Evolutionary conservation across 23 tunicate genomes (phyloP), one percentile per base, ranked within the genome.

Genomic region (Pegea sp.): DNA sequence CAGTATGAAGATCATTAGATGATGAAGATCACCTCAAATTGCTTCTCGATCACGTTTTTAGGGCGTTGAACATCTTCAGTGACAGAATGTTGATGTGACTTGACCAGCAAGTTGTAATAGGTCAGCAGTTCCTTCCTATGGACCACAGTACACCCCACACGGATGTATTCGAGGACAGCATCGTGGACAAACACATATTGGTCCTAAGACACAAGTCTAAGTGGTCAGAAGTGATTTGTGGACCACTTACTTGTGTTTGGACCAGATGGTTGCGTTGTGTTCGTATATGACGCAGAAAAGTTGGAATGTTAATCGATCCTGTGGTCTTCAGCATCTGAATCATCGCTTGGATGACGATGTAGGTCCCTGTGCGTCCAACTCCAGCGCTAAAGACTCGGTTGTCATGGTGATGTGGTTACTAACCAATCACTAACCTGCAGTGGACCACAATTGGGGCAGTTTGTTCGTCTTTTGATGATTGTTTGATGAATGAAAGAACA

Each of bases 311-410:
- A 5, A 81, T 59, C n/a, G 52, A 46, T 8, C 70, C 70, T 22
- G 81, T 72, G 6, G 68, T 59, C 53, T 78, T 57, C 21, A 78
- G 48, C 93, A 81, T 81, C 44, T 72, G 69, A 48, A 81, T 81
- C 93, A 81, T 81, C 54, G 76, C 67, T 56, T 81, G 80, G 29
- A 81, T 65, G 29, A 72, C 78, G 29, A 81, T 81, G 54, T 81
- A 81, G 4, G 93, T 67, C 8, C 93, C 93, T 24, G 75, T 66
- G 16, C 93, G 59, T 2, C 93, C 93, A 3, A 81, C 93, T 24
- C 93, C 93, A 61, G 93, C 93, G 43, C 93, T 81, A 25, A 11
- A n/a, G n/a, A n/a, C n/a, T n/a, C n/a, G n/a, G n/a, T n/a, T n/a
- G n/a, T n/a, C n/a, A n/a, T n/a, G n/a, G n/a, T n/a, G n/a, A n/a